Conservation (phyloP, 2,888 invertebrate genomes). For the Cryptophagus acutangulus region DNA sequence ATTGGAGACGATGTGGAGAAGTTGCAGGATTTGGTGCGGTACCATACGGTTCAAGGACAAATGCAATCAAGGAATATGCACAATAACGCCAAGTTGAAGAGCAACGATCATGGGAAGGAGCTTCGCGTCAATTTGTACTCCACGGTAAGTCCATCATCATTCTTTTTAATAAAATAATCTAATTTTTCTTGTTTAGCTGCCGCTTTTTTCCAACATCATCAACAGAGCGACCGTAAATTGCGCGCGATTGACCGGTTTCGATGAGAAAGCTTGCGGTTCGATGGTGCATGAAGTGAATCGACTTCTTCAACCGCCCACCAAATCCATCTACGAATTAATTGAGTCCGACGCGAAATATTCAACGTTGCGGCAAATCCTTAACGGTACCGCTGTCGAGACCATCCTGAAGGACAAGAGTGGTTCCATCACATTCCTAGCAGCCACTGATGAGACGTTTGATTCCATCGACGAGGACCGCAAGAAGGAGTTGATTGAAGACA, state of each 20-base stretch:
- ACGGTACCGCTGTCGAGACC: conserved; percentile 51
- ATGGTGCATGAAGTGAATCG: conserved; percentile 62
- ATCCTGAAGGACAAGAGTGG: conserved; percentile 46
- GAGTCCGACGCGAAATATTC: conserved; percentile 46
- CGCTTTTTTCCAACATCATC: conserved; percentile 54
- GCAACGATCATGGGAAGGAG: conserved; percentile 46
- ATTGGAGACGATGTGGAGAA: conserved; percentile 47
- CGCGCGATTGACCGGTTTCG: conserved; percentile 56
- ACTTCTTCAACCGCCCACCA: conserved; percentile 52
- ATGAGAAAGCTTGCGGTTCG: conserved; percentile 63
- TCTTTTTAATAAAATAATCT: not conserved
- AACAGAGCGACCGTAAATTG: conserved; percentile 65
- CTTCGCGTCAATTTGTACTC: conserved; percentile 59
- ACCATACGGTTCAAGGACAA: conserved; percentile 58
- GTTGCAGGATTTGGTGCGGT: conserved; percentile 56
- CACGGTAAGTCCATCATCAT: conserved; percentile 45
- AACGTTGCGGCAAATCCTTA: conserved; percentile 46
- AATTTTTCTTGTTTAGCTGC: conserved; percentile 40
- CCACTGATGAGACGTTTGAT: conserved; percentile 54
- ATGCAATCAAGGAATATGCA: conserved; percentile 53
- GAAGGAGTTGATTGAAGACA: conserved; percentile 48
- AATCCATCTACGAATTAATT: conserved; percentile 51
- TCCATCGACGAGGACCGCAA: conserved; percentile 49
- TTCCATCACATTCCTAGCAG: conserved; percentile 56
- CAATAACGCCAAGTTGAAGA: conserved; percentile 52